Percentiles rank a stretch among this genome's conserved stretches.
phyloP scores from a whole-genome alignment of 2,113 vertebrate species.

The Pygoscelis antarcticus region DNA sequence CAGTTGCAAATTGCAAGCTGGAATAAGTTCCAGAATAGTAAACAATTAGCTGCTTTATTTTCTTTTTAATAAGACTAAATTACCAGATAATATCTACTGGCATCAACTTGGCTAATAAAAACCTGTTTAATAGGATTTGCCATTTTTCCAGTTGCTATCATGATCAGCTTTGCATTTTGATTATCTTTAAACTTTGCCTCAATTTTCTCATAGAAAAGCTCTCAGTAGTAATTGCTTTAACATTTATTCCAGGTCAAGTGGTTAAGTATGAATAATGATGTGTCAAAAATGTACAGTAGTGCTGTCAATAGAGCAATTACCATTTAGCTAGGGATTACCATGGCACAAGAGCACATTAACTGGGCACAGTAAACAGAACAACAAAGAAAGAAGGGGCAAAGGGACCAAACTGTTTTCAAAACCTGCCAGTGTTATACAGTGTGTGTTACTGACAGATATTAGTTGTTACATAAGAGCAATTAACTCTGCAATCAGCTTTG shows the following conservation, averaged over 20 bases:
- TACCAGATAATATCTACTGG: constrained; percentile 85
- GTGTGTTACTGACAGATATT: constrained; percentile 68
- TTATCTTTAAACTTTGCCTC: constrained; percentile 87
- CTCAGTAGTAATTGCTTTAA: constrained; percentile 90
- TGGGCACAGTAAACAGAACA: constrained; percentile 81
- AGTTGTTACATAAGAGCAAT: constrained; percentile 78
- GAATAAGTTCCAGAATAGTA: constrained; percentile 83
- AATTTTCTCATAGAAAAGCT: constrained; percentile 86
- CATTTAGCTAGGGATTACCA: constrained; percentile 86
- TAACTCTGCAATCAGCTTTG: constrained; percentile 57
- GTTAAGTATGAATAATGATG: constrained; percentile 93
- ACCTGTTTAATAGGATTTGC: constrained; percentile 87
- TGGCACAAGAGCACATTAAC: constrained; percentile 85
- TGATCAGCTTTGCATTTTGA: constrained; percentile 85
- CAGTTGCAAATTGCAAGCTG: constrained; percentile 80
- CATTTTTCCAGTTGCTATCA: constrained; percentile 85
- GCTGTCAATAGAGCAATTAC: constrained; percentile 91
- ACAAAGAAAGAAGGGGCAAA: constrained; percentile 79
- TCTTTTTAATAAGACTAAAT: constrained; percentile 88
- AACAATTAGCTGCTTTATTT: constrained; percentile 88
- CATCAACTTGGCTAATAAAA: constrained; percentile 87
- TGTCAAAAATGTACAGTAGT: constrained; percentile 89
- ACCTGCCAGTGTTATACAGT: constrained; percentile 45
- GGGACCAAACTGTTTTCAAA: constrained; percentile 70
- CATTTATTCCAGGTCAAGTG: constrained; percentile 93